Percentiles rank a stretch among this genome's conserved stretches.
These are phyloP conservation scores for Amphipoea oculea DNA, from an alignment of 2,888 invertebrate species.

Conservation along the genomic window DNA sequence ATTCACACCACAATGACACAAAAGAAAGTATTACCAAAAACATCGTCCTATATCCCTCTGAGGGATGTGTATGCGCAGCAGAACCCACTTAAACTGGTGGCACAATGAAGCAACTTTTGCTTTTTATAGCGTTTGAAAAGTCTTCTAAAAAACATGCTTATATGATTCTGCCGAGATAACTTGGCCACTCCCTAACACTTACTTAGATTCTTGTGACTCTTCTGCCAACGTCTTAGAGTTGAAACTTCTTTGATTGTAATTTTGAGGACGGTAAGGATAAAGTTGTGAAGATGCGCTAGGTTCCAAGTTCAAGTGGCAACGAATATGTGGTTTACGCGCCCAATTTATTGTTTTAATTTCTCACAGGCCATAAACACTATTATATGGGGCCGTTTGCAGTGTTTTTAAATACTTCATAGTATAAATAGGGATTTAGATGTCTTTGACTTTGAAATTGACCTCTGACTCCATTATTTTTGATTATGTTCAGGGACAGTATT, in stretches of 20 bases:
- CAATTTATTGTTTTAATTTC: slow-evolving; percentile 74
- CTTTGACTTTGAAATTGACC: slow-evolving; percentile 45
- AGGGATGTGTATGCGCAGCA: slow-evolving; percentile 76
- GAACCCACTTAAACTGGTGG: slow-evolving; percentile 81
- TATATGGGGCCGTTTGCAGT: slow-evolving; percentile 16
- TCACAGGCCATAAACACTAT: slow-evolving; percentile 55
- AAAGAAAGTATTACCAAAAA: slow-evolving; percentile 80
- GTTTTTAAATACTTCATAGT: slow-evolving; percentile 16
- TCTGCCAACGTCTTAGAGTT: slow-evolving; percentile 53
- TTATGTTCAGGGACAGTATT: slow-evolving; percentile 38
- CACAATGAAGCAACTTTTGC: slow-evolving; percentile 76
- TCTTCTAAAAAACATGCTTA: slow-evolving; percentile 85
- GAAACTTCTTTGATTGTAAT: slow-evolving; percentile 19
- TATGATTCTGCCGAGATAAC: slow-evolving; percentile 69
- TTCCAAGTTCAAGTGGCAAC: slow-evolving; percentile 76
- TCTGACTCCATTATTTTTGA: slow-evolving; percentile 5
- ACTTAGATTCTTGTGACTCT: slow-evolving; percentile 26
- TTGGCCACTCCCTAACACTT: slow-evolving; percentile 54
- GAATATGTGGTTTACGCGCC: slow-evolving; percentile 68
- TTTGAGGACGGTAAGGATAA: slow-evolving; percentile 25
- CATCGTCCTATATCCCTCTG: slow-evolving; percentile 73
- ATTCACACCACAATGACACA: slow-evolving; percentile 68
- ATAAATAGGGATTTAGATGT: slow-evolving; percentile 26
- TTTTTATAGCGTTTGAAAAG: slow-evolving; percentile 85
- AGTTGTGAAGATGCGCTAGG: slow-evolving; percentile 75